Evolutionary conservation across 2,888 invertebrate genomes (phyloP).

Genomic region (Carterocephalus palaemon): DNA sequence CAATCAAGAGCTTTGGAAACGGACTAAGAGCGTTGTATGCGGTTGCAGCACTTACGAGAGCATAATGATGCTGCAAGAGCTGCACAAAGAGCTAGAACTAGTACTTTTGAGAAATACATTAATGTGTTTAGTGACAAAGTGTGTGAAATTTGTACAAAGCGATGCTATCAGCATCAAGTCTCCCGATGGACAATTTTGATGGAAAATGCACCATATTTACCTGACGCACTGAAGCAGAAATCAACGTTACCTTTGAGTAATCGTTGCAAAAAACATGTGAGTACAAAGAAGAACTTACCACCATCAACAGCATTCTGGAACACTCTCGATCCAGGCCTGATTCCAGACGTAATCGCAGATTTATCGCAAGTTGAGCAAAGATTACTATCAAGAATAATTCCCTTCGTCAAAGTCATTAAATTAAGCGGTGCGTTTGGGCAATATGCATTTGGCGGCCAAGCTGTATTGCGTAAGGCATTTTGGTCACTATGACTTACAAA

Average conservation of each 20-base stretch:
- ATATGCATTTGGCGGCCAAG: constrained; percentile 1
- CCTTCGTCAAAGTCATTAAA: constrained; percentile 1
- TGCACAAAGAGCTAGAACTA: too few relatives aligned
- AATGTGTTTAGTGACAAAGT: constrained; percentile 16
- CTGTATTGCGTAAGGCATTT: too few relatives aligned
- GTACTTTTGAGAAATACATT: constrained; percentile 34
- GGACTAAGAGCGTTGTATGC: too few relatives aligned
- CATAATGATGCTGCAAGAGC: too few relatives aligned
- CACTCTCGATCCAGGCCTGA: constrained; percentile 15
- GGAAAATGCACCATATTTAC: not conserved
- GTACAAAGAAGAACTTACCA: constrained; percentile 17
- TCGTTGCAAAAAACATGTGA: constrained; percentile 12
- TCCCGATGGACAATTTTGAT: too few relatives aligned
- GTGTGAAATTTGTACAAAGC: constrained; percentile 4
- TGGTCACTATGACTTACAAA: too few relatives aligned
- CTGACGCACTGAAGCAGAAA: not conserved
- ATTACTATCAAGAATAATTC: constrained; percentile 1
- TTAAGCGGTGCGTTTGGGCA: constrained; percentile 1
- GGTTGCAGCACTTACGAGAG: too few relatives aligned
- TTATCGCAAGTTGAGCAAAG: constrained; percentile 7
- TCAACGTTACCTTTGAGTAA: not conserved
- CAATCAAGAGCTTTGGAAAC: too few relatives aligned
- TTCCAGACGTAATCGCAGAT: constrained; percentile 15
- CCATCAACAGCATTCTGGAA: constrained; percentile 24
- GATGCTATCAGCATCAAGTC: not conserved